phyloP scores from a whole-genome alignment of 2,113 vertebrate genomes.

The Circaetus cinerascens region DNA sequence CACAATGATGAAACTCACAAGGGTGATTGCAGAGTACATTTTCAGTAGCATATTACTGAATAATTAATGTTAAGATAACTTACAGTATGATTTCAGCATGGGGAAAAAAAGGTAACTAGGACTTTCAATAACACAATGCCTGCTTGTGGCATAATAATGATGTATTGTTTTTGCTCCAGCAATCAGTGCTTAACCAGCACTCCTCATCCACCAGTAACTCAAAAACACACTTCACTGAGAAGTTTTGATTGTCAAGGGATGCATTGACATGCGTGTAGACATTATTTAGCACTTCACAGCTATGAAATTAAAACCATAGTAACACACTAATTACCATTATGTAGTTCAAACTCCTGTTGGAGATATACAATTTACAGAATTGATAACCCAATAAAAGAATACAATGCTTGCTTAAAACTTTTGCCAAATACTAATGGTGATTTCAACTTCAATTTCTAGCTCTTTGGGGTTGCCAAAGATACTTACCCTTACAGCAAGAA shows the following conservation, averaged over 20 bases:
- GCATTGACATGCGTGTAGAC: neutral
- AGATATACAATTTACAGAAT: neutral
- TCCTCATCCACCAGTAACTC: neutral
- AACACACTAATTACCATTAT: neutral
- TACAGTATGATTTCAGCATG: neutral
- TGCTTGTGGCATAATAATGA: conserved; percentile 8
- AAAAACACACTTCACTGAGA: neutral
- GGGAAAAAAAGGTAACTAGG: conserved; percentile 24
- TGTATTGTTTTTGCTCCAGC: neutral
- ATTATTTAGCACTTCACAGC: neutral
- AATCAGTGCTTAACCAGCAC: neutral
- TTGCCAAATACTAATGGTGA: neutral
- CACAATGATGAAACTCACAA: conserved; percentile 38
- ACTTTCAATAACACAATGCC: conserved; percentile 20
- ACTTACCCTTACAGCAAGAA: neutral
- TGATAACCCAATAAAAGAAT: neutral
- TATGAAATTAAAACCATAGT: neutral
- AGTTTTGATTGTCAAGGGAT: neutral
- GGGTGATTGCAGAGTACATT: conserved; percentile 11
- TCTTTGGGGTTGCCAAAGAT: neutral
- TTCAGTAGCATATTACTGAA: conserved; percentile 29
- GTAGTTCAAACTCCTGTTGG: neutral
- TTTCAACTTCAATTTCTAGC: neutral
- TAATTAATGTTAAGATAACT: conserved; percentile 56
- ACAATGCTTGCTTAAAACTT: neutral